phyloP scores from a whole-genome alignment of 2,113 vertebrate genomes.

The Odontesthes bonariensis region DNA sequence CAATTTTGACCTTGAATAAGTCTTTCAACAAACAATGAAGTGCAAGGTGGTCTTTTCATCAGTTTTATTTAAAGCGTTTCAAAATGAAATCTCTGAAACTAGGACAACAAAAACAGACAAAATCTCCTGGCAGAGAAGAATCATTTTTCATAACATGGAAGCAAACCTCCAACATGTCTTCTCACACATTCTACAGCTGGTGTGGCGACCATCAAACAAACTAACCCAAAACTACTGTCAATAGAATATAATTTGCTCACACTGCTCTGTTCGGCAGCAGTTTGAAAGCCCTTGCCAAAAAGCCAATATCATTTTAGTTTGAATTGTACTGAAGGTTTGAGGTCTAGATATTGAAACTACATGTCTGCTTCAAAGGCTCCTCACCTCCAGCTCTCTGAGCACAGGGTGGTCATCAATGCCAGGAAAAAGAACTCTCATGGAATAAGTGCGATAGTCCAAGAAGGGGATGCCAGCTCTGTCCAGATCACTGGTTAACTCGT shows the following conservation, averaged over 20 bases:
- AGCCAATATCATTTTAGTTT: slow-evolving; percentile 45
- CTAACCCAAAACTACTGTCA: slow-evolving; percentile 21
- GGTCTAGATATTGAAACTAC: slow-evolving; percentile 38
- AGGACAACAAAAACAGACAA: background rate
- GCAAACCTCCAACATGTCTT: background rate
- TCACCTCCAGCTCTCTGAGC: slow-evolving; percentile 95
- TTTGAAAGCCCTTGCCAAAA: slow-evolving; percentile 52
- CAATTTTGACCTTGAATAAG: slow-evolving; percentile 6
- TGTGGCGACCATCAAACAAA: slow-evolving; percentile 26
- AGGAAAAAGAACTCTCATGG: slow-evolving; percentile 97
- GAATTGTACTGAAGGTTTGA: slow-evolving; percentile 36
- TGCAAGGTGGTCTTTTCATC: background rate
- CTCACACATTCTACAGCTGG: background rate
- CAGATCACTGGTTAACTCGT: slow-evolving; percentile 96
- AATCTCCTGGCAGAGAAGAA: background rate
- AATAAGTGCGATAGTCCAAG: slow-evolving; percentile 96
- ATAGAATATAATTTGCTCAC: slow-evolving; percentile 41
- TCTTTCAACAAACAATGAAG: slow-evolving; percentile 14
- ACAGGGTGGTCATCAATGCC: slow-evolving; percentile 98
- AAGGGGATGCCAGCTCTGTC: slow-evolving; percentile 95
- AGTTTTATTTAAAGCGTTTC: background rate
- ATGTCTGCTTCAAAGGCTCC: slow-evolving; percentile 18
- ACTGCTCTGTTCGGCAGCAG: slow-evolving; percentile 21
- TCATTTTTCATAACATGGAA: background rate
- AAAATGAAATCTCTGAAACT: background rate